These are phyloP conservation scores for Venturia canescens DNA, from an alignment of 1,140 invertebrate species.

Conservation along the genomic window DNA sequence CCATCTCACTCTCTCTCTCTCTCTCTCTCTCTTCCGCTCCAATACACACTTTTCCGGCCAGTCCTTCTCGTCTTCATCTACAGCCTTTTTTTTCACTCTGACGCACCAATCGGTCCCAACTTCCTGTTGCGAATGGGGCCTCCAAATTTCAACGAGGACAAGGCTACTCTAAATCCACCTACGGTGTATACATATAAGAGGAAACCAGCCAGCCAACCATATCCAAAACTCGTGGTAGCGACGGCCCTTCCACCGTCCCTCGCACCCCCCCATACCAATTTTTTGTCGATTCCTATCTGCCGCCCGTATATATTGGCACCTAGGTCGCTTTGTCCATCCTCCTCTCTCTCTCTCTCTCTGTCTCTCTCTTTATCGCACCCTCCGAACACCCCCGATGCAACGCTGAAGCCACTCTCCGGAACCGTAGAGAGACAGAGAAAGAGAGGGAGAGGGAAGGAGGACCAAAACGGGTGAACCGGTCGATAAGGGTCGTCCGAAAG, in stretches of 20 bases:
- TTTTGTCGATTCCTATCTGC: constrained; percentile 45
- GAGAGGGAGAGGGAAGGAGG: constrained; percentile 39
- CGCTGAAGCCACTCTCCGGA: not conserved
- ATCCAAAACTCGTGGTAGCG: constrained; percentile 29
- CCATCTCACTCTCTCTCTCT: not conserved
- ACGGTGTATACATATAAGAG: not conserved
- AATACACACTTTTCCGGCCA: not conserved
- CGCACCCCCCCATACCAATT: constrained; percentile 15
- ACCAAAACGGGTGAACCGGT: constrained; percentile 15
- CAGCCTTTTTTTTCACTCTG: not conserved
- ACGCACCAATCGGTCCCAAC: not conserved
- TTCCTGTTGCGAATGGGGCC: constrained; percentile 28
- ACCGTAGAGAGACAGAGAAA: constrained; percentile 15
- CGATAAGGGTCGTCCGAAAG: constrained; percentile 31
- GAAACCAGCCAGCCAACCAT: constrained; percentile 7
- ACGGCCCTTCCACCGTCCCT: not conserved
- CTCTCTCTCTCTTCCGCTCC: constrained; percentile 3
- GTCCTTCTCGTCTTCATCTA: not conserved
- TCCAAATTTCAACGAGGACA: constrained; percentile 45
- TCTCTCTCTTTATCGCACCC: not conserved
- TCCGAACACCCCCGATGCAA: not conserved
- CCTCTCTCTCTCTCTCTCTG: not conserved
- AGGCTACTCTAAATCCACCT: not conserved
- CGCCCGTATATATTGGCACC: constrained; percentile 46
- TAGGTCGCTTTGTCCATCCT: constrained; percentile 12